Evolutionary conservation across 2,113 vertebrate genomes (phyloP), one percentile per base, ranked within the genome.

Genomic region (Micronycteris hirsuta): DNA sequence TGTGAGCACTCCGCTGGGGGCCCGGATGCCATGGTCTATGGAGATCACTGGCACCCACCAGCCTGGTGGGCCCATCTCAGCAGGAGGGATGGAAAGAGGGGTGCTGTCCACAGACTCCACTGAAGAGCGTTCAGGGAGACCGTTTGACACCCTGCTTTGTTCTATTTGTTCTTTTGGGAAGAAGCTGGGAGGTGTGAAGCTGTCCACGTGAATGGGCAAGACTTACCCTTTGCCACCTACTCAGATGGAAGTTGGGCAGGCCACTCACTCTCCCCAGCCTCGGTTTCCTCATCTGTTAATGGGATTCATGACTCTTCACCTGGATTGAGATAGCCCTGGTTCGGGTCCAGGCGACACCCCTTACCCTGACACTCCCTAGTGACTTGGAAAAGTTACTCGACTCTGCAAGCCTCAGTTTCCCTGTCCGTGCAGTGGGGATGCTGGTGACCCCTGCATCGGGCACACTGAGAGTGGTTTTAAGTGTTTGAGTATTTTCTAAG

Each of bases 51-150:
- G 68, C 20, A n/a, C 24, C 26, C 54, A 11, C 43, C 52, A 67
- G 68, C 45, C 24, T 33, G 22, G 26, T 24, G 26, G 15, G 16
- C 58, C 4, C 4, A 0, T 31, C 28, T 74, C n/a, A 1, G 6
- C 80, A 65, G 13, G 7, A 1, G 65, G 28, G 17, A 20, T 33
- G 31, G 63, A 10, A 47, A 22, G 36, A n/a, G 19, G 41, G 33
- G 4, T 12, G 33, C 45, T 13, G 19, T 11, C 43, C 20, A 17
- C 5, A 0, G n/a, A 47, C 1, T 1, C 4, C 4, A 13, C 73
- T 61, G 0, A 19, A 71, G n/a, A 65, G 20, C 31, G 9, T 19
- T 4, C 33, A 2, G 2, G 56, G 28, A 56, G 28, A 15, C 16
- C 7, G 11, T 68, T 16, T 14, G 8, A 17, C 7, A 26, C 56